Evolutionary conservation across 1,140 invertebrate species (phyloP).

Genomic region (Euglossa dilemma): DNA sequence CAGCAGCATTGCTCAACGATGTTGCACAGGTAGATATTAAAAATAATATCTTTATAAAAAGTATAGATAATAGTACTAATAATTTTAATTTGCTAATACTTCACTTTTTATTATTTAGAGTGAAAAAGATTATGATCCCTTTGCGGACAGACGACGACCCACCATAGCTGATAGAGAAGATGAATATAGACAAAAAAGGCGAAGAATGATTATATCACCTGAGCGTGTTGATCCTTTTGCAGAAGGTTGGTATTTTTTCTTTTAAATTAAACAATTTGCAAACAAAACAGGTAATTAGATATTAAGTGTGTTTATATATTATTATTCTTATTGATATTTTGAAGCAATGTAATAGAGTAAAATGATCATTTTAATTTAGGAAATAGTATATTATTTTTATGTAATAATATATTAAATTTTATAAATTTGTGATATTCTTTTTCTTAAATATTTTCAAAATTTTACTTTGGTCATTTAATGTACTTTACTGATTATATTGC

Average conservation of each 20-base stretch:
- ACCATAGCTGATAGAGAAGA: conserved; percentile 98
- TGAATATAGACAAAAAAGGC: conserved; percentile 95
- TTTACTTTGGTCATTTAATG: not conserved
- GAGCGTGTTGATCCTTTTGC: conserved; percentile 98
- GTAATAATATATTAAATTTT: not conserved
- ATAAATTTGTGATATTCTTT: not conserved
- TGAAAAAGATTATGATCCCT: conserved; percentile 97
- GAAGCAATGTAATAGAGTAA: conserved; percentile 36
- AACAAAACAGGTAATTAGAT: conserved; percentile 44
- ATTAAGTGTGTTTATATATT: conserved; percentile 35
- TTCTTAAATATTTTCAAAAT: not conserved
- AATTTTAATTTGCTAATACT: conserved; percentile 1
- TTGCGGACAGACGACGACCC: conserved; percentile 94
- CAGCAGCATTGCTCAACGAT: conserved; percentile 94
- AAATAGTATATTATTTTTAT: not conserved
- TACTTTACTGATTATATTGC: conserved; percentile 33
- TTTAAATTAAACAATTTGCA: conserved; percentile 45
- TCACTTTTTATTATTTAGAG: conserved; percentile 83
- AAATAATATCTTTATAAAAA: not conserved
- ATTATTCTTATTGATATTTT: conserved; percentile 38
- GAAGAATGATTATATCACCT: conserved; percentile 96
- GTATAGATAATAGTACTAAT: not conserved
- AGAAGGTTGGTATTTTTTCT: conserved; percentile 89
- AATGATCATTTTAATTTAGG: not conserved
- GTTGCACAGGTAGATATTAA: conserved; percentile 87